These are phyloP conservation scores for Keiferia lycopersicella DNA, from an alignment of 2,888 invertebrate species.

Conservation along the genomic window DNA sequence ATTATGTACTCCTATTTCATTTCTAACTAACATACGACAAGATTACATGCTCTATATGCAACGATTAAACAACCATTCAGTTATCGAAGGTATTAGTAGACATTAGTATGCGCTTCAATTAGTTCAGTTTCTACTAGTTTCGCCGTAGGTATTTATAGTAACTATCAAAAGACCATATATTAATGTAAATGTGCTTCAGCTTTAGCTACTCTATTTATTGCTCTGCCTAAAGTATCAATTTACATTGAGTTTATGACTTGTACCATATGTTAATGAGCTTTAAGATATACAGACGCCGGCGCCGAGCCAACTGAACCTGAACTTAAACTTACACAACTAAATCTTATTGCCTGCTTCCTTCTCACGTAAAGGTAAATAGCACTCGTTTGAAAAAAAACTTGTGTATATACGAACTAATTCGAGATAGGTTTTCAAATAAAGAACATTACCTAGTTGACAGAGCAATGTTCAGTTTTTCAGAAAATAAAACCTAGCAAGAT, in stretches of 20 bases:
- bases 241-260: not conserved
- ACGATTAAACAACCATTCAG: too few relatives aligned
- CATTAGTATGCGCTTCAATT: not conserved
- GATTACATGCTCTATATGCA: too few relatives aligned
- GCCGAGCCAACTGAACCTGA: constrained; percentile 8
- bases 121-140: not conserved
- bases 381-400: too few relatives aligned
- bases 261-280: constrained; percentile 6
- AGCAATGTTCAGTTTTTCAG: too few relatives aligned
- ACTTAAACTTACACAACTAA: not conserved
- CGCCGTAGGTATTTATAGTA: not conserved
- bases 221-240: not conserved
- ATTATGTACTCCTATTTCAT: too few relatives aligned
- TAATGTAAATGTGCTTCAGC: not conserved
- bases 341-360: not conserved
- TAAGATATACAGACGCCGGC: constrained; percentile 6
- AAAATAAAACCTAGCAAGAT: too few relatives aligned
- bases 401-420: too few relatives aligned
- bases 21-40: too few relatives aligned
- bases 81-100: too few relatives aligned
- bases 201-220: not conserved
- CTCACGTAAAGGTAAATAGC: not conserved
- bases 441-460: too few relatives aligned
- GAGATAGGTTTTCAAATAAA: too few relatives aligned
- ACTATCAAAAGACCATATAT: not conserved